Evolutionary conservation across 2,888 invertebrate species (phyloP).

Genomic region (Acrocera orbiculus): DNA sequence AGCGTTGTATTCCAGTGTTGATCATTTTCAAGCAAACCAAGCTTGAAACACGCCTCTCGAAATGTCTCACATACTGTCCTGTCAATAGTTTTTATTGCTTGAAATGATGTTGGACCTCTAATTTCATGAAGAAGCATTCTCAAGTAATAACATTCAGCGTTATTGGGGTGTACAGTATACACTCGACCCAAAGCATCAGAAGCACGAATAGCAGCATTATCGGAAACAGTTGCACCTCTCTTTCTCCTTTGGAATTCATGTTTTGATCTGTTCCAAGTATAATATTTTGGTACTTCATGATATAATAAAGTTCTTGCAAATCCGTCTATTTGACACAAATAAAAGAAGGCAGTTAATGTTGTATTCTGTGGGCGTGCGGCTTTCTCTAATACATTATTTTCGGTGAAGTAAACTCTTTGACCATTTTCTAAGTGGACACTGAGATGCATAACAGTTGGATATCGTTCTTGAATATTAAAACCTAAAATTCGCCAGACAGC

Average conservation of each 20-base stretch:
- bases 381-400: background rate
- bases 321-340: constrained; percentile 8
- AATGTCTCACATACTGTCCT: constrained; percentile 20
- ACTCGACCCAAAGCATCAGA: constrained; percentile 20
- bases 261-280: constrained; percentile 19
- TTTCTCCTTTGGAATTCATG: constrained; percentile 20
- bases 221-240: constrained; percentile 17
- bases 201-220: constrained; percentile 17
- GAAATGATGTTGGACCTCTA: constrained; percentile 11
- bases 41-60: constrained; percentile 20
- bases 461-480: constrained; percentile 2
- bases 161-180: constrained; percentile 23
- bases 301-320: constrained; percentile 20
- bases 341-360: constrained; percentile 10
- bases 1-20: constrained; percentile 11
- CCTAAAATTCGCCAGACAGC: constrained; percentile 8
- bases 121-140: constrained; percentile 21
- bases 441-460: constrained; percentile 2
- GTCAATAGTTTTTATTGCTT: constrained; percentile 21
- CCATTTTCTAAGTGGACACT: constrained; percentile 8
- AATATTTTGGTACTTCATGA: constrained; percentile 20
- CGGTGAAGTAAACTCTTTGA: constrained; percentile 17
- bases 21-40: constrained; percentile 19
- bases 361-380: constrained; percentile 6
- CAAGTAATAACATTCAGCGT: constrained; percentile 21